A percentile compares a stretch with the other conserved stretches of the same genome.
Conservation (phyloP, 2,888 invertebrate genomes). For the Hermodice carunculata region DNA sequence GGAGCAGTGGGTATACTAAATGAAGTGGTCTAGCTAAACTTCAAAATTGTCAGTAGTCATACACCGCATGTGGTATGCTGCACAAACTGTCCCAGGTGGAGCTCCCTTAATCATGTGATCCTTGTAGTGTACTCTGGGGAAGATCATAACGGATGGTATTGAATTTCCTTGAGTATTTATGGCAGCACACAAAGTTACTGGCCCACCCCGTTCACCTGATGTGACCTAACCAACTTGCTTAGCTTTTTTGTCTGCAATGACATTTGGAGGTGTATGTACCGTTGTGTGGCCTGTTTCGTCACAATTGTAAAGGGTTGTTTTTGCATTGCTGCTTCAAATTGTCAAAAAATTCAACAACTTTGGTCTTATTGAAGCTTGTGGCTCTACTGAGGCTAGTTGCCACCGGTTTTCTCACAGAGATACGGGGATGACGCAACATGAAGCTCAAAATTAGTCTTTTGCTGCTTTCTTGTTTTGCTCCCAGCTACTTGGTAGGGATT, state of each 20-base stretch:
- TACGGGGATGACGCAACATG: too few species aligned
- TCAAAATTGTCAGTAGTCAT: neutral
- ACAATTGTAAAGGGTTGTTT: neutral
- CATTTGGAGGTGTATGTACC: neutral
- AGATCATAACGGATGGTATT: neutral
- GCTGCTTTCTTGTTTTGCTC: too few species aligned
- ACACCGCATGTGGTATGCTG: neutral
- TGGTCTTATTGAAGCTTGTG: too few species aligned
- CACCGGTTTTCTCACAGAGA: too few species aligned
- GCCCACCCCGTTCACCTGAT: neutral
- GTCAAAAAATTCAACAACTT: too few species aligned
- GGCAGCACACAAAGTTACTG: neutral
- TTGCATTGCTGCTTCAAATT: too few species aligned
- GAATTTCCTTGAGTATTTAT: neutral
- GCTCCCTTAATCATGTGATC: neutral
- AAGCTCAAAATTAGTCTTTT: too few species aligned
- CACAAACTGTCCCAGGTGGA: neutral
- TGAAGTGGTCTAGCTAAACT: neutral
- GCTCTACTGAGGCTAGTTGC: too few species aligned
- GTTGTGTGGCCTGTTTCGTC: neutral
- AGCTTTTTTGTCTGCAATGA: neutral
- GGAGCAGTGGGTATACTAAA: neutral
- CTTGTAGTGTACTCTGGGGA: neutral
- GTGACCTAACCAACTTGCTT: neutral
- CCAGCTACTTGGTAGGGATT: too few species aligned